A percentile compares a stretch with the other conserved stretches of the same genome.
Evolutionary conservation across 2,113 vertebrate genomes (phyloP).

Genomic region (Xenopus tropicalis): DNA sequence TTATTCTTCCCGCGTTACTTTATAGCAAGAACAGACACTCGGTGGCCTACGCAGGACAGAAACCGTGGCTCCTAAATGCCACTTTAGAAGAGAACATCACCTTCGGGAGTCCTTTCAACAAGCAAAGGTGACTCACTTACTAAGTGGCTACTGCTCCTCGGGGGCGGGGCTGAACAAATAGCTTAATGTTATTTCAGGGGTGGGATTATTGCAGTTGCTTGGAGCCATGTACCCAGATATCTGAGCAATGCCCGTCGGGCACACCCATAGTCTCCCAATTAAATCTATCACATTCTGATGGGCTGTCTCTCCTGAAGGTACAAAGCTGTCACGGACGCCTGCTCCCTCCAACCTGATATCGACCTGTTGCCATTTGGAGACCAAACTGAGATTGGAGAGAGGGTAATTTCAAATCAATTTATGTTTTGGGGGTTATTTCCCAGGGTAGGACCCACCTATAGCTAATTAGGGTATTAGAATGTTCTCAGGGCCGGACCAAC

Average conservation of each 20-base stretch:
- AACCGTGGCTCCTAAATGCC: conserved; percentile 95
- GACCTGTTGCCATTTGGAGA: conserved; percentile 94
- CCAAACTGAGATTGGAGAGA: conserved; percentile 97
- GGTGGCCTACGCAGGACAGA: conserved; percentile 94
- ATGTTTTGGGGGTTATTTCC: not conserved
- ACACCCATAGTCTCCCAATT: too few relatives aligned
- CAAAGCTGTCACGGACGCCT: conserved; percentile 92
- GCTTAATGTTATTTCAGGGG: not conserved
- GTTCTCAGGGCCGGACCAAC: too few relatives aligned
- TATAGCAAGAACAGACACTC: conserved; percentile 86
- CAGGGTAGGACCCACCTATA: too few relatives aligned
- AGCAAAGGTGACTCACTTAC: conserved; percentile 77
- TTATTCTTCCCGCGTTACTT: not conserved
- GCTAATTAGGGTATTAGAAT: too few relatives aligned
- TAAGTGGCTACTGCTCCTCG: not conserved
- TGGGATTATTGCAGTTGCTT: too few relatives aligned
- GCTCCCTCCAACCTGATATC: conserved; percentile 96
- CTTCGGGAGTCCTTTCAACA: conserved; percentile 90
- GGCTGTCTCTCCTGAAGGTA: conserved; percentile 72
- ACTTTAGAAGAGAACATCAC: conserved; percentile 97
- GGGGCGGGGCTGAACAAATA: not conserved
- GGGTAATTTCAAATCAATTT: conserved; percentile 64
- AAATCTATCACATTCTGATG: too few relatives aligned
- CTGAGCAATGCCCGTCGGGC: too few relatives aligned
- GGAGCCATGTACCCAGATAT: too few relatives aligned